Evolutionary conservation across 2,113 vertebrate genomes (phyloP).

Genomic region (Nothocercus nigrocapillus): DNA sequence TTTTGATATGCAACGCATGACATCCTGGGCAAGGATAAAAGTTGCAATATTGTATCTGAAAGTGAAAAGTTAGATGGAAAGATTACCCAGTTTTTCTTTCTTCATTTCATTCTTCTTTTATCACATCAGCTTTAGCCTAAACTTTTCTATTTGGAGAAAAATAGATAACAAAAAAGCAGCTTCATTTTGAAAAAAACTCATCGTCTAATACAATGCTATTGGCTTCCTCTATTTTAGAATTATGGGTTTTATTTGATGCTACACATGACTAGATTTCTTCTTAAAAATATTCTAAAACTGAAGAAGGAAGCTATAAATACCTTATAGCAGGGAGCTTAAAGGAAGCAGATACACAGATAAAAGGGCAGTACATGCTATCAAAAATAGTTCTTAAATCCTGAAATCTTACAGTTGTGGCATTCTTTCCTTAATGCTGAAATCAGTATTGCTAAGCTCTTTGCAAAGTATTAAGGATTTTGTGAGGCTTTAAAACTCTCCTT

Average conservation of each 20-base stretch:
- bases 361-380: neutral
- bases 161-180: conserved; percentile 16
- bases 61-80: neutral
- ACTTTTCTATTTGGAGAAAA: conserved; percentile 27
- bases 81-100: conserved; percentile 4
- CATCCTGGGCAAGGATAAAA: neutral
- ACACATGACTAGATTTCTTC: neutral
- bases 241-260: neutral
- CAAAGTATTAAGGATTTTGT: neutral
- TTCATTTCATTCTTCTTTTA: conserved; percentile 1
- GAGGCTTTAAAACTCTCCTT: neutral
- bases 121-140: neutral
- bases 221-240: conserved; percentile 38
- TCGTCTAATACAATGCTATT: conserved; percentile 37
- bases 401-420: neutral
- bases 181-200: neutral
- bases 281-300: conserved; percentile 15
- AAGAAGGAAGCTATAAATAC: conserved; percentile 5
- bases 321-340: neutral
- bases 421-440: neutral
- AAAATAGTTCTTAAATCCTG: neutral
- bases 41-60: neutral
- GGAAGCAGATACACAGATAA: neutral
- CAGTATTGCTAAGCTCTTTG: neutral
- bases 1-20: neutral